A percentile compares a stretch with the other conserved stretches of the same genome.
Evolutionary conservation across 2,797 vertebrate species (phyloP).

Genomic region (Lagorchestes hirsutus): DNA sequence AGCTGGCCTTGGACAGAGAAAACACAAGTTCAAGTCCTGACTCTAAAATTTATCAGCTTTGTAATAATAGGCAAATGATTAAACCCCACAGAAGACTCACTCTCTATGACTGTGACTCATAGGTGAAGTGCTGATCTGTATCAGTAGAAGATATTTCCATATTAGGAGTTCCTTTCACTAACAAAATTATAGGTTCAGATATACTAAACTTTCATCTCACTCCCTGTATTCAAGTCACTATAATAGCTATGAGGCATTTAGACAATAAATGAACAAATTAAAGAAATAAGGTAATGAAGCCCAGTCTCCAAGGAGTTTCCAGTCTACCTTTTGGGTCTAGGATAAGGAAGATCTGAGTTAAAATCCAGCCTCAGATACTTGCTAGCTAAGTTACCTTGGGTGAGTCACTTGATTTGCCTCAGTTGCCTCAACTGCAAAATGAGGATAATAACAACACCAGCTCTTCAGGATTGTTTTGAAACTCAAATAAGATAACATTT

Average conservation of each 20-base stretch:
- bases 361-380: not conserved
- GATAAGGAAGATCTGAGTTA: not conserved
- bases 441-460: not conserved
- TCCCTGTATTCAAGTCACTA: not conserved
- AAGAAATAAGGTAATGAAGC: not conserved
- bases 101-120: not conserved
- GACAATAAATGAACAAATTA: not conserved
- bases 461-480: not conserved
- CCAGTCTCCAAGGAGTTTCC: not conserved
- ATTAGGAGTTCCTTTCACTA: not conserved
- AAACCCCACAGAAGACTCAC: not conserved
- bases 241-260: not conserved
- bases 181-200: not conserved
- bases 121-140: not conserved
- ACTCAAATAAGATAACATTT: not conserved
- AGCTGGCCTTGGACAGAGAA: too few relatives aligned
- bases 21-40: not conserved
- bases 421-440: too few relatives aligned
- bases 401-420: not conserved
- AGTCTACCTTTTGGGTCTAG: not conserved
- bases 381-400: not conserved
- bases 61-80: not conserved
- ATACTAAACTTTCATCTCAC: not conserved
- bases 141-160: not conserved
- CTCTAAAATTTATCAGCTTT: not conserved